These are phyloP conservation scores for Vicugna pacos DNA, from an alignment of 2,113 vertebrate species.

Conservation along the genomic window DNA sequence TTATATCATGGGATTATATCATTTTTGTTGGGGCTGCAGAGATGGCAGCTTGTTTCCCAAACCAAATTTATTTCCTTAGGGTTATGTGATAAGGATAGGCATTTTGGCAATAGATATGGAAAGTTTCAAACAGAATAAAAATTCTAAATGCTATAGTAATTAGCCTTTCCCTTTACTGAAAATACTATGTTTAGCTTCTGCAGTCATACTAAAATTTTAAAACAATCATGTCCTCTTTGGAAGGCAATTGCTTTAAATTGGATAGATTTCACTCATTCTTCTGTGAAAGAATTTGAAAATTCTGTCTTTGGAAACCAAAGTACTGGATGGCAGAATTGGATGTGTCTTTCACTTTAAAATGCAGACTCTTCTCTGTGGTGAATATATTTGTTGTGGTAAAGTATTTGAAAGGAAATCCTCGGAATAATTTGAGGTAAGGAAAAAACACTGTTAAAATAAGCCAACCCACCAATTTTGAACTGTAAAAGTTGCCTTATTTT, in stretches of 20 bases:
- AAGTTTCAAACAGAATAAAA: slow-evolving; percentile 39
- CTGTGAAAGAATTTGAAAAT: slow-evolving; percentile 66
- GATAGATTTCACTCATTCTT: slow-evolving; percentile 65
- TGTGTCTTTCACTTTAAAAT: slow-evolving; percentile 73
- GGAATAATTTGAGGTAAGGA: slow-evolving; percentile 76
- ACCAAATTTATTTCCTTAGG: background rate
- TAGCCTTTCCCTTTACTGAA: slow-evolving; percentile 46
- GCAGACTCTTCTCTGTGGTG: slow-evolving; percentile 69
- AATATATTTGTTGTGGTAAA: slow-evolving; percentile 80
- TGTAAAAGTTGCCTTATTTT: slow-evolving; percentile 63
- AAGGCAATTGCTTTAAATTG: slow-evolving; percentile 66
- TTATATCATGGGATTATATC: background rate
- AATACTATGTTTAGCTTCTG: background rate
- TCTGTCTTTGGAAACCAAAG: slow-evolving; percentile 70
- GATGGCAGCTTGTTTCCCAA: background rate
- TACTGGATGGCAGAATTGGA: slow-evolving; percentile 37
- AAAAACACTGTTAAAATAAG: slow-evolving; percentile 74
- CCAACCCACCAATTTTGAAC: slow-evolving; percentile 56
- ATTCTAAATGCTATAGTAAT: background rate
- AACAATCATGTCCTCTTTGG: slow-evolving; percentile 55
- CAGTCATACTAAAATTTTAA: slow-evolving; percentile 13
- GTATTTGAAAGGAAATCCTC: slow-evolving; percentile 76
- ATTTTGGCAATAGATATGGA: background rate
- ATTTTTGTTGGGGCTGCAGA: background rate
- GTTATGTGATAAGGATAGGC: background rate